Percentiles rank a stretch among this genome's conserved stretches.
Evolutionary conservation across 2,113 vertebrate genomes (phyloP).

Genomic region (Neoarius graeffei): DNA sequence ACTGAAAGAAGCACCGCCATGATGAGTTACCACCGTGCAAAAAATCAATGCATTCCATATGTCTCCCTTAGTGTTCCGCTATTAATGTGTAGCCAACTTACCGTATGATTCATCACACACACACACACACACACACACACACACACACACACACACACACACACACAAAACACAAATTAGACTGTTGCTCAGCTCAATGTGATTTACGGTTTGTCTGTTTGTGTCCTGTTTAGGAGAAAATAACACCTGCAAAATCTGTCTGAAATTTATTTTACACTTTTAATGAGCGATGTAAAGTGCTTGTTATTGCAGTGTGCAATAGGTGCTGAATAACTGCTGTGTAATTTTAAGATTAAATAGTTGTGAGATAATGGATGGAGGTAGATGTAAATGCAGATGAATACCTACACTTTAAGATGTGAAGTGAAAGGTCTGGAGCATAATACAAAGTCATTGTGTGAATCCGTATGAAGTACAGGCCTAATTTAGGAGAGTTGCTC

Average conservation of each 20-base stretch:
- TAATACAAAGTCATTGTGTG: neutral
- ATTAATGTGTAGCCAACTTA: slow-evolving; percentile 61
- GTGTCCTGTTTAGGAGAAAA: slow-evolving; percentile 36
- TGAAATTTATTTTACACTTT: slow-evolving; percentile 44
- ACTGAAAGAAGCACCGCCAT: slow-evolving; percentile 46
- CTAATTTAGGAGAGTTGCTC: neutral
- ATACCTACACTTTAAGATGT: slow-evolving; percentile 2
- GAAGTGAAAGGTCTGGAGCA: neutral
- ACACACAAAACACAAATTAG: slow-evolving; percentile 64
- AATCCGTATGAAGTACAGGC: neutral
- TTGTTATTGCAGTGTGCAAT: slow-evolving; percentile 27
- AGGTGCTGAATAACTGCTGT: slow-evolving; percentile 33
- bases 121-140: neutral
- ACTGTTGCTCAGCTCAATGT: slow-evolving; percentile 60
- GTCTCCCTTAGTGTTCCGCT: slow-evolving; percentile 60
- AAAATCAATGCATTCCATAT: slow-evolving; percentile 64
- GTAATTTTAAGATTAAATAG: slow-evolving; percentile 28
- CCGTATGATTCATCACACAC: slow-evolving; percentile 61
- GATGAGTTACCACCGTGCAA: slow-evolving; percentile 54
- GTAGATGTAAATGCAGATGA: slow-evolving; percentile 6
- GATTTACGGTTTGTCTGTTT: slow-evolving; percentile 57
- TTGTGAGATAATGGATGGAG: neutral
- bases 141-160: neutral
- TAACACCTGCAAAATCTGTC: slow-evolving; percentile 26
- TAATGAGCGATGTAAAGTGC: slow-evolving; percentile 40